These are phyloP conservation scores for Tapirus terrestris DNA, from an alignment of 2,113 vertebrate genomes.

Conservation along the genomic window DNA sequence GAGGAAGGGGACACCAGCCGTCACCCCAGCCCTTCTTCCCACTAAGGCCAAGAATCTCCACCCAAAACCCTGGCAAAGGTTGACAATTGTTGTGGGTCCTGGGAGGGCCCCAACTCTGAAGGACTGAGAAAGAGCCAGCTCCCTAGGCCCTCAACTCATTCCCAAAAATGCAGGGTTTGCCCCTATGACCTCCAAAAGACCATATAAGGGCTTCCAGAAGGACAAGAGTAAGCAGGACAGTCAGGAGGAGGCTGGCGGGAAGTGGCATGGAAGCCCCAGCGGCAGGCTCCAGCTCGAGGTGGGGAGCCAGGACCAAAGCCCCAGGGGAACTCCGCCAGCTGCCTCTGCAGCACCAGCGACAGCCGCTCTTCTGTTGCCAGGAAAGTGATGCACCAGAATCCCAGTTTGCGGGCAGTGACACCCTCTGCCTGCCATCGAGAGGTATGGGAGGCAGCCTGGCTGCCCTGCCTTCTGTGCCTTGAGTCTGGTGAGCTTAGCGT, in stretches of 20 bases:
- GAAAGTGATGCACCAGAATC: background rate
- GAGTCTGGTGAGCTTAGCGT: background rate
- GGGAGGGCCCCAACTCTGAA: background rate
- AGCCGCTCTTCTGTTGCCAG: background rate
- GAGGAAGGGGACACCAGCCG: background rate
- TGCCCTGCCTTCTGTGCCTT: background rate
- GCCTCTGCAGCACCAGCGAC: background rate
- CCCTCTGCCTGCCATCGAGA: constrained; percentile 40
- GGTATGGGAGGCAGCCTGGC: background rate
- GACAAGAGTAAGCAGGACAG: fast-evolving
- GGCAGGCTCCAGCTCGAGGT: background rate
- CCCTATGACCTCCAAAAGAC: background rate
- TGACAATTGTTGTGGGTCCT: background rate
- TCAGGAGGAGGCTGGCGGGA: background rate
- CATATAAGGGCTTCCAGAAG: background rate
- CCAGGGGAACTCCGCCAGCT: background rate
- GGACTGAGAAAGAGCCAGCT: no score
- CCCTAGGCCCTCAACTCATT: background rate
- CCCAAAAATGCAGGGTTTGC: background rate
- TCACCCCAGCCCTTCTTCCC: background rate
- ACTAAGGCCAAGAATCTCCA: background rate
- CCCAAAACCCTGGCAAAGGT: background rate
- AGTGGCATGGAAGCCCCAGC: background rate
- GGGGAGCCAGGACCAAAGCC: background rate
- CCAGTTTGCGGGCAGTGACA: background rate